Percentiles rank a stretch among this genome's conserved stretches.
Conservation (phyloP, 1,140 invertebrate genomes). For the Cyphomyrmex costatus region DNA sequence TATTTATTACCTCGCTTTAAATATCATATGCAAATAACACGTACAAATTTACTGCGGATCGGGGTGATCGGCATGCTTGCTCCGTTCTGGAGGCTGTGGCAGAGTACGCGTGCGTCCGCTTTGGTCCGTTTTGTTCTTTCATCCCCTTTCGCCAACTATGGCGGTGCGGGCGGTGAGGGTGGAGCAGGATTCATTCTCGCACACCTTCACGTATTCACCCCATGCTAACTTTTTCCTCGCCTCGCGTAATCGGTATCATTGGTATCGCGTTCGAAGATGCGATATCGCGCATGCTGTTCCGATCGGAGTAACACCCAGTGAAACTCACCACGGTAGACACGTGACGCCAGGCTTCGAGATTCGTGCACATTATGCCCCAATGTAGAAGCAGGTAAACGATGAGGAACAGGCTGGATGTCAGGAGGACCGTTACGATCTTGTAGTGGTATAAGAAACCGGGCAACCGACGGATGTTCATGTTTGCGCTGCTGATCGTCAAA, state of each 20-base stretch:
- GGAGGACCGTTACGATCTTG: slow-evolving; percentile 74
- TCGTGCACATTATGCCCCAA: slow-evolving; percentile 88
- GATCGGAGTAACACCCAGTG: neutral
- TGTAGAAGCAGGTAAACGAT: slow-evolving; percentile 85
- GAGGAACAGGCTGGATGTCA: slow-evolving; percentile 72
- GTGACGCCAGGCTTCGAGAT: slow-evolving; percentile 87
- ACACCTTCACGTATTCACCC: slow-evolving; percentile 22
- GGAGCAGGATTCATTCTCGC: slow-evolving; percentile 15
- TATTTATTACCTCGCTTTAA: too few species aligned
- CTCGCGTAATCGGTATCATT: neutral
- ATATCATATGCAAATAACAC: neutral
- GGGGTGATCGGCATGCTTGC: neutral
- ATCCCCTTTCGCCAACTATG: neutral
- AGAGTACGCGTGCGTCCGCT: slow-evolving; percentile 67
- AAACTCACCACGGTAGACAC: slow-evolving; percentile 87
- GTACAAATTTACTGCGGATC: slow-evolving; percentile 14
- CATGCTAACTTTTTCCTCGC: neutral
- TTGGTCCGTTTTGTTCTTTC: slow-evolving; percentile 10
- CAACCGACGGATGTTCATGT: slow-evolving; percentile 82
- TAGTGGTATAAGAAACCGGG: slow-evolving; percentile 84
- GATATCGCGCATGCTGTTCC: neutral
- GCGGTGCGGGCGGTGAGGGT: neutral
- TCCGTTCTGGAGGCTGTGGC: neutral
- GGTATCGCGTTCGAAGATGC: neutral
- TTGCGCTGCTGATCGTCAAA: slow-evolving; percentile 28